These are phyloP conservation scores for Trochalopteron elliotii DNA, from an alignment of 2,113 vertebrate species.

Conservation along the genomic window DNA sequence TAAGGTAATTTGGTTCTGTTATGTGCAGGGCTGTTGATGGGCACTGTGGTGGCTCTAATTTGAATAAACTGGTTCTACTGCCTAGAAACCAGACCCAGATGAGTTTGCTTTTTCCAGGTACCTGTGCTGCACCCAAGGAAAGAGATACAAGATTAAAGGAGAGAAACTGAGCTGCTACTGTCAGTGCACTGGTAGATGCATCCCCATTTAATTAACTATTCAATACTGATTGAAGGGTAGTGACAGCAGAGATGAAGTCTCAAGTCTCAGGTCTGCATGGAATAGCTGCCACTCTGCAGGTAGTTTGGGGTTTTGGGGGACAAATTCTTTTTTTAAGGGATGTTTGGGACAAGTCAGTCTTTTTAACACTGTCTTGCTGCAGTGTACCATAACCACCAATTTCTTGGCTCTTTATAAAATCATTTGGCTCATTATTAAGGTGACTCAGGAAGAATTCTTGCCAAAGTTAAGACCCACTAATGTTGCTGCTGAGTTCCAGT, in stretches of 20 bases:
- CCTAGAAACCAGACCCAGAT: rapidly evolving
- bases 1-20: conserved; percentile 7
- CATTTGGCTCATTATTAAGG: background rate
- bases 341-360: background rate
- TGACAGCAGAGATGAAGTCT: background rate
- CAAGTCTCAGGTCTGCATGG: background rate
- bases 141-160: background rate
- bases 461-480: background rate
- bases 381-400: background rate
- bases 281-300: background rate
- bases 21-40: background rate
- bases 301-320: background rate
- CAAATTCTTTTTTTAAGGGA: background rate
- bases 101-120: background rate
- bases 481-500: background rate
- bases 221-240: rapidly evolving
- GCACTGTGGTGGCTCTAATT: background rate
- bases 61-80: background rate
- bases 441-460: background rate
- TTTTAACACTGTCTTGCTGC: background rate
- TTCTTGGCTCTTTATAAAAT: background rate
- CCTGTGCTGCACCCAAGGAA: background rate
- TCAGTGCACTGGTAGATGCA: background rate
- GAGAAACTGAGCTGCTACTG: background rate
- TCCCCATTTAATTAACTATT: background rate